Evolutionary conservation across 2,797 vertebrate genomes (phyloP).

Genomic region (Atherinosoma microstoma): DNA sequence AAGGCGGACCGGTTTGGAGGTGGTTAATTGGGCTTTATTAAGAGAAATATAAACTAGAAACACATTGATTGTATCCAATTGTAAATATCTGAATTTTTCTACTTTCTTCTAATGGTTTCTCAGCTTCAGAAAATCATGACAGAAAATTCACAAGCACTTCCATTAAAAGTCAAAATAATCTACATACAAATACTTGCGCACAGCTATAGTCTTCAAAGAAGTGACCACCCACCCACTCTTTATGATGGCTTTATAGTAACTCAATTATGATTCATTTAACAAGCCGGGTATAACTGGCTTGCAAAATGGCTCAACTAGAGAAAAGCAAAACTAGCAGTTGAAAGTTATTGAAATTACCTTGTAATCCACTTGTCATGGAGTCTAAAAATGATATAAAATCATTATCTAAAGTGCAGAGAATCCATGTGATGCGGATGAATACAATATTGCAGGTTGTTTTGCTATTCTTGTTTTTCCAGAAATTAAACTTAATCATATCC

Average conservation of each 20-base stretch:
- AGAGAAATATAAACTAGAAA: neutral
- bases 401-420: neutral
- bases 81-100: neutral
- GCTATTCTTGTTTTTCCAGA: neutral
- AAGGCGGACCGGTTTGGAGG: neutral
- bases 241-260: neutral
- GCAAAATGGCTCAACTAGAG: no score
- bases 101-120: neutral
- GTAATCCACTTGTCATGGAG: neutral
- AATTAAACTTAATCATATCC: neutral
- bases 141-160: neutral
- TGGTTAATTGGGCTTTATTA: neutral
- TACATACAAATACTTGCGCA: no score
- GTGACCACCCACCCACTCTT: neutral
- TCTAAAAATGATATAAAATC: neutral
- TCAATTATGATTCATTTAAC: neutral
- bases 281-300: no score
- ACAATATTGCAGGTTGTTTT: neutral
- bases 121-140: neutral
- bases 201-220: no score
- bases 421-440: neutral
- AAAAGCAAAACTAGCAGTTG: no score
- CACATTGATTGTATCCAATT: neutral
- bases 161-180: neutral
- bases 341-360: neutral